Evolutionary conservation across 64 coral and sea anemone species (phyloP), one percentile per base, ranked within the genome.

Genomic region (Hydrozoanthus tunicans): DNA sequence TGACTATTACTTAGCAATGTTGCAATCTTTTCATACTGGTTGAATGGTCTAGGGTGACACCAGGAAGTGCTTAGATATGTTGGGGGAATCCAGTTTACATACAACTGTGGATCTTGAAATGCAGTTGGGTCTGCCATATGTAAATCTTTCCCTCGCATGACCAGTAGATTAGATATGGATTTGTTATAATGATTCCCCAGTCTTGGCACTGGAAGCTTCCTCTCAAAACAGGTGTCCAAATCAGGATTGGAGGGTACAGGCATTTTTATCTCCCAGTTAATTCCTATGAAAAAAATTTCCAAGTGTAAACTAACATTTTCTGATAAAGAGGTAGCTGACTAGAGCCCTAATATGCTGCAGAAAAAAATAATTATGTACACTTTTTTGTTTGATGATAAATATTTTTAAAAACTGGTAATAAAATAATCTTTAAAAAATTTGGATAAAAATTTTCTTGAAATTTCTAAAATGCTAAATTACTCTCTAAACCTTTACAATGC

Each of bases 1-100:
- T 99, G 97, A 57, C 94, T 96, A 69, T 99, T 99, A 62, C 92
- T 99, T 15, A 99, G 84, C 79, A 99, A 90, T 26, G 97, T 96
- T 55, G 86, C 94, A 60, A 92, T 94, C 53, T 96, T 93, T 69
- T 99, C 97, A 53, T 96, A 96, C 81, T 96, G 65, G 71, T 99
- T 99, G 81, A 96, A 99, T 20, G 94, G 90, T 80, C 74, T 94
- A 59, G 78, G 94, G 78, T 98, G 96, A 74, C 97, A 99, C 70
- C 82, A 91, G 27, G 89, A 53, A 63, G 59, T 89, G 56, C 52
- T 90, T 11, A 75, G 62, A 26, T 72, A 90, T 68, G 52, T 10
- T 0, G 91, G 58, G 27, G 94, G 97, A 17, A 96, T 82, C 97
- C 94, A 99, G 20, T 83, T 77, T 59, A 91, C 97, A 92, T 94